Percentiles rank a stretch among this genome's conserved stretches.
Conservation (phyloP, 2,888 invertebrate species). For the Eupithecia dodoneata region DNA sequence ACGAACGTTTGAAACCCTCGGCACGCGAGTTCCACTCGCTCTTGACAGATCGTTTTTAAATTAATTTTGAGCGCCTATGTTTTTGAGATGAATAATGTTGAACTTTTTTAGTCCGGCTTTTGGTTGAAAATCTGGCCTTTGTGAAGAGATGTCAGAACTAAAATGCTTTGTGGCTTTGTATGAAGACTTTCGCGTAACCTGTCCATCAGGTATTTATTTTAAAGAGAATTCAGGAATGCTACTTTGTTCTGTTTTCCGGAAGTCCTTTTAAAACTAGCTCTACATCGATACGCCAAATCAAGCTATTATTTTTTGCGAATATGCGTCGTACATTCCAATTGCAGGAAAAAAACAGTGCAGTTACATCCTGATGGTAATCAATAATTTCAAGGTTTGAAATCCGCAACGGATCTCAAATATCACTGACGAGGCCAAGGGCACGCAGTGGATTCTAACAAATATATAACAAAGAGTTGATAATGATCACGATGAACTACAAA, state of each 20-base stretch:
- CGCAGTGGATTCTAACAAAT: conserved; percentile 23
- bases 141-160: conserved; percentile 40
- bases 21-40: too few relatives aligned
- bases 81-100: background rate
- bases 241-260: background rate
- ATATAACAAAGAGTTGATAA: conserved; percentile 26
- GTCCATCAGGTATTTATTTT: conserved; percentile 10
- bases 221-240: background rate
- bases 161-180: conserved; percentile 36
- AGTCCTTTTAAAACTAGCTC: background rate
- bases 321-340: conserved; percentile 5
- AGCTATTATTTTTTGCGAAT: background rate
- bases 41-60: too few relatives aligned
- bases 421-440: conserved; percentile 69
- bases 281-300: background rate
- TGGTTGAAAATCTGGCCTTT: conserved; percentile 10
- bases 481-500: conserved; percentile 8
- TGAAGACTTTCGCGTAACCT: conserved; percentile 36
- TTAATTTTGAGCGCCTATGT: background rate
- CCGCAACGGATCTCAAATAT: conserved; percentile 59
- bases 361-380: conserved; percentile 74
- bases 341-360: conserved; percentile 58
- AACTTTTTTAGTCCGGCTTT: conserved; percentile 6
- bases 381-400: conserved; percentile 68
- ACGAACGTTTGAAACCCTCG: too few relatives aligned